phyloP scores from a whole-genome alignment of 2,797 vertebrate genomes.

The Leptodactylus fallax region DNA sequence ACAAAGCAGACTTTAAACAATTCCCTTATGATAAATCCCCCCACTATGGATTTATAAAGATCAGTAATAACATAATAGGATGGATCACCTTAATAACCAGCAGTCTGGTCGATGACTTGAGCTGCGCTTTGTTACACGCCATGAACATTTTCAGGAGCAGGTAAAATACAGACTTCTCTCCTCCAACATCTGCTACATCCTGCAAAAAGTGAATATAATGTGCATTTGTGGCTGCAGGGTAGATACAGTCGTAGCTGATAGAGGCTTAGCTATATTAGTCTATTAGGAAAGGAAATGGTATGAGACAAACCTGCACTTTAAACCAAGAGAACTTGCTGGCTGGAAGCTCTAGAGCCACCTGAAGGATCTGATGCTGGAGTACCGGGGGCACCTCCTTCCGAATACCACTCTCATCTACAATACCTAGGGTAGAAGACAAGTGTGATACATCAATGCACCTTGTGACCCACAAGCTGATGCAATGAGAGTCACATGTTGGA shows the following conservation, averaged over 20 bases:
- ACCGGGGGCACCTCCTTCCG: slow-evolving; percentile 82
- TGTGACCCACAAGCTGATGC: too few species aligned
- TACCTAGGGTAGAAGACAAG: slow-evolving; percentile 74
- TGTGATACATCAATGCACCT: neutral
- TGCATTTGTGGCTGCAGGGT: too few species aligned
- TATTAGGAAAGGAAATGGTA: neutral
- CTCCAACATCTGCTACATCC: slow-evolving; percentile 78
- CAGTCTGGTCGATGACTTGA: slow-evolving; percentile 84
- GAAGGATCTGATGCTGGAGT: slow-evolving; percentile 90
- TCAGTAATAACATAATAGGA: slow-evolving; percentile 25
- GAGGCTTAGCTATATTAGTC: neutral
- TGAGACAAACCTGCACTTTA: slow-evolving; percentile 82
- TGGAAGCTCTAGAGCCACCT: slow-evolving; percentile 92
- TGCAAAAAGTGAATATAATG: slow-evolving; percentile 65
- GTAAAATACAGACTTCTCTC: slow-evolving; percentile 90
- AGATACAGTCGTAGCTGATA: too few species aligned
- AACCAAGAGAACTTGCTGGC: slow-evolving; percentile 95
- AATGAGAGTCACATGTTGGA: neutral
- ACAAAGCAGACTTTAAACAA: too few species aligned
- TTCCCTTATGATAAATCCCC: too few species aligned
- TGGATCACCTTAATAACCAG: slow-evolving; percentile 87
- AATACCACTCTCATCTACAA: slow-evolving; percentile 87
- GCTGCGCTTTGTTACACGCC: slow-evolving; percentile 78
- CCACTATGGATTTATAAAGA: too few species aligned
- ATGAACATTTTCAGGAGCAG: slow-evolving; percentile 95